Evolutionary conservation across 2,113 vertebrate genomes (phyloP).

Genomic region (Sisor rabdophorus): DNA sequence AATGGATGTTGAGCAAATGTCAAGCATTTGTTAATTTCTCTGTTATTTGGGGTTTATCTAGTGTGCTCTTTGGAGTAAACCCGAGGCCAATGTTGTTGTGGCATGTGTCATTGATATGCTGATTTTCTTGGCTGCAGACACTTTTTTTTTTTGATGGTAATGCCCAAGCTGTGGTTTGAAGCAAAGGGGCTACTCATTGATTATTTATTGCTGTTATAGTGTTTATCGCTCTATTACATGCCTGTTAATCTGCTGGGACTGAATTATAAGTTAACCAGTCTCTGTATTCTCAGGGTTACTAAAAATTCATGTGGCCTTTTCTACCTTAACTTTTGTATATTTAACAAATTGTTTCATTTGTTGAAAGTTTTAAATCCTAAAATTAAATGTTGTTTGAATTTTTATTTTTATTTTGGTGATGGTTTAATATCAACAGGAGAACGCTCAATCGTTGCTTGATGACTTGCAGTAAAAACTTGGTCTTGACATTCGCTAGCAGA

Average conservation of each 20-base stretch:
- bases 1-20: constrained; percentile 99
- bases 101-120: constrained; percentile 99
- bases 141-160: constrained; percentile 79
- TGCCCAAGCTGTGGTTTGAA: constrained; percentile 58
- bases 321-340: background rate
- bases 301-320: constrained; percentile 19
- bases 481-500: constrained; percentile 61
- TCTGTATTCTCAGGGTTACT: constrained; percentile 21
- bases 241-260: constrained; percentile 57
- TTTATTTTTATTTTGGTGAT: background rate
- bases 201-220: constrained; percentile 72
- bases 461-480: constrained; percentile 42
- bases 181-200: constrained; percentile 67
- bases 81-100: constrained; percentile 79
- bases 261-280: constrained; percentile 55
- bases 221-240: constrained; percentile 62
- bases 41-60: constrained; percentile 99
- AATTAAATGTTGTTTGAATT: background rate
- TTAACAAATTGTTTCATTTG: background rate
- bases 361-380: background rate
- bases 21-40: constrained; percentile 99
- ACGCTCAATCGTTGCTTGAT: constrained; percentile 1
- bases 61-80: constrained; percentile 73
- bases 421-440: background rate
- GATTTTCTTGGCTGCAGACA: constrained; percentile 87